phyloP scores from a whole-genome alignment of 2,113 vertebrate genomes.

The Centropus unirufus region DNA sequence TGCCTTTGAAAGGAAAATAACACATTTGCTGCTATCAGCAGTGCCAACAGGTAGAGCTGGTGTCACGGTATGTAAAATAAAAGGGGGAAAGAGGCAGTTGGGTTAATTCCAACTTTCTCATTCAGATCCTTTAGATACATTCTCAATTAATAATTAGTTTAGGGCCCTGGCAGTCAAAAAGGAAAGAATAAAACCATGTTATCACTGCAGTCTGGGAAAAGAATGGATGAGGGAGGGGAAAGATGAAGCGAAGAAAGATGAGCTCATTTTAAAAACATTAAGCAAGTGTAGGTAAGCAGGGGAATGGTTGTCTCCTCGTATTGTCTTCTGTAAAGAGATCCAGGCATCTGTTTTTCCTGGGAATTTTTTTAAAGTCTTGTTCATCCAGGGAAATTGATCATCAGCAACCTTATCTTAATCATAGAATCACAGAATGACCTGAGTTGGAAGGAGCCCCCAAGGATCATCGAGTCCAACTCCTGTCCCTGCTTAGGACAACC shows the following conservation, averaged over 20 bases:
- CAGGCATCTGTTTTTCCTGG: not conserved
- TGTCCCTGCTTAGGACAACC: no score
- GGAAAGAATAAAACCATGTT: conserved; percentile 56
- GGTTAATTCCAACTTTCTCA: conserved; percentile 56
- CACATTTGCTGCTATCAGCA: not conserved
- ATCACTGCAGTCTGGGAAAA: conserved; percentile 34
- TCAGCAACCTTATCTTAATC: not conserved
- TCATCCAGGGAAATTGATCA: not conserved
- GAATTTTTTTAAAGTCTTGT: not conserved
- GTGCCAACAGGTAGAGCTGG: not conserved
- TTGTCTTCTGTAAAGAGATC: conserved; percentile 40
- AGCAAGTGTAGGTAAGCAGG: conserved; percentile 33
- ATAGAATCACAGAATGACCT: no score
- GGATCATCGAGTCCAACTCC: no score
- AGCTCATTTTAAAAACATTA: conserved; percentile 31
- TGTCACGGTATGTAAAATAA: conserved; percentile 1
- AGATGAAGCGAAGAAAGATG: conserved; percentile 39
- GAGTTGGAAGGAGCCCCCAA: no score
- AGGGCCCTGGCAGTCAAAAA: conserved; percentile 57
- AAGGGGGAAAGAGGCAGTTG: conserved; percentile 15
- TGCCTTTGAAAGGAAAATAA: conserved; percentile 6
- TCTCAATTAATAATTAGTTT: conserved; percentile 68
- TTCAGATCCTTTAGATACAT: conserved; percentile 55
- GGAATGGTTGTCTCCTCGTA: not conserved
- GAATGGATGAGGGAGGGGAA: conserved; percentile 50